phyloP scores from a whole-genome alignment of 2,888 invertebrate species.

The Hofmannophila pseudospretella region DNA sequence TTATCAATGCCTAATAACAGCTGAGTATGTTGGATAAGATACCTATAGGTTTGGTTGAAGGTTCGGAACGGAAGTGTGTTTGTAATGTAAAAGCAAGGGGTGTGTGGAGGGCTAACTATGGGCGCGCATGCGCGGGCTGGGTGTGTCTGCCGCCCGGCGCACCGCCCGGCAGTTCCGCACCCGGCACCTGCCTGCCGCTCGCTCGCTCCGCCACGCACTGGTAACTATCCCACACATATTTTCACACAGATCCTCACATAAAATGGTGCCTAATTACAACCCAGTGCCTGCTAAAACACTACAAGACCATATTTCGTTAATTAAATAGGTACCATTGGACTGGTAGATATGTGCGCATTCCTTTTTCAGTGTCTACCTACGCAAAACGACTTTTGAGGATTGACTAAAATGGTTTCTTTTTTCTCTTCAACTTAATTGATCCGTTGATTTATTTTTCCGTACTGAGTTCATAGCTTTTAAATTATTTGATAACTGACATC shows the following conservation, averaged over 20 bases:
- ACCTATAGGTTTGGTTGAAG: neutral
- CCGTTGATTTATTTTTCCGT: neutral
- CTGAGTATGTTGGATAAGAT: too few relatives aligned
- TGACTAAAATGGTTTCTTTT: conserved; percentile 22
- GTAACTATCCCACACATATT: conserved; percentile 36
- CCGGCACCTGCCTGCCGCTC: conserved; percentile 21
- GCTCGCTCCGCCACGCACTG: conserved; percentile 30
- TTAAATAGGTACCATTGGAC: conserved; percentile 13
- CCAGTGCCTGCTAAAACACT: neutral
- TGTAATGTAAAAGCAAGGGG: neutral
- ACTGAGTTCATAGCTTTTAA: neutral
- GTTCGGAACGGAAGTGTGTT: too few relatives aligned
- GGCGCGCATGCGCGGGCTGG: conserved; percentile 66
- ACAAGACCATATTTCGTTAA: conserved; percentile 6
- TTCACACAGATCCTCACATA: conserved; percentile 15
- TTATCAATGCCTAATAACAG: too few relatives aligned
- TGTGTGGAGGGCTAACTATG: conserved; percentile 28
- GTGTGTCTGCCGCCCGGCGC: conserved; percentile 57
- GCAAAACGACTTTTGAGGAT: conserved; percentile 34
- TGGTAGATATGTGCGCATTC: conserved; percentile 38
- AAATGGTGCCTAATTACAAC: conserved; percentile 8
- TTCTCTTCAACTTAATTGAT: conserved; percentile 14
- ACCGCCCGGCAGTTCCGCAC: conserved; percentile 57
- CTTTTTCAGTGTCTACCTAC: conserved; percentile 49
- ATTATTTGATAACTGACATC: neutral